phyloP scores from a whole-genome alignment of 35 echinoderm and acorn worm species.

The Holothuria glaberrima region DNA sequence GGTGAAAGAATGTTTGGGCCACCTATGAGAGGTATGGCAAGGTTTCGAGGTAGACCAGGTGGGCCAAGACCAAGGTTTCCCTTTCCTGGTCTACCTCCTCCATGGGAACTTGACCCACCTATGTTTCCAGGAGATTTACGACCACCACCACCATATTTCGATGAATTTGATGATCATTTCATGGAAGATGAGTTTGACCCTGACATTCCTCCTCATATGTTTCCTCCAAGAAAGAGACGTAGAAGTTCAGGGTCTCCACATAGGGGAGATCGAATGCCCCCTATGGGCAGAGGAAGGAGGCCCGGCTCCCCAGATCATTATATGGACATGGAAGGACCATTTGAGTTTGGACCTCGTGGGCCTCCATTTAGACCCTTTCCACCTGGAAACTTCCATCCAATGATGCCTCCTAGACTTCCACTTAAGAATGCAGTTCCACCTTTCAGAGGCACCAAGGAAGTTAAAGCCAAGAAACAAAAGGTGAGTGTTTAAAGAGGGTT shows the following conservation, averaged over 20 bases:
- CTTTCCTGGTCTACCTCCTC: not conserved
- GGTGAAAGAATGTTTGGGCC: constrained; percentile 8
- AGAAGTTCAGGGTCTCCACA: constrained; percentile 24
- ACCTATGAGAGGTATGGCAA: not conserved
- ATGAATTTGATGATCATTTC: not conserved
- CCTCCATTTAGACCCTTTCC: not conserved
- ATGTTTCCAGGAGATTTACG: not conserved
- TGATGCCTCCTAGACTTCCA: not conserved
- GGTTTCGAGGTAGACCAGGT: not conserved
- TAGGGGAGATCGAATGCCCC: not conserved
- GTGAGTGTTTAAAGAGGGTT: not conserved
- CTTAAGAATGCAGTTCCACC: not conserved
- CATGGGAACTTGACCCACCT: not conserved
- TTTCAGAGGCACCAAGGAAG: not conserved
- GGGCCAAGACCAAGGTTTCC: constrained; percentile 17
- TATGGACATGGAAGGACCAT: not conserved
- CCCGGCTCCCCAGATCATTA: not conserved
- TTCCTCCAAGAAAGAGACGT: constrained; percentile 8
- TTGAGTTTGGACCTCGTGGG: not conserved
- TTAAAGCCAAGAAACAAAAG: constrained; percentile 2
- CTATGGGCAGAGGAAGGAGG: not conserved
- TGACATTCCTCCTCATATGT: not conserved
- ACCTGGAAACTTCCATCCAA: not conserved
- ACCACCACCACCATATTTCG: not conserved
- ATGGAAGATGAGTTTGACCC: not conserved